Conservation (phyloP, 2,797 vertebrate genomes). For the Enteromius afrohamiltoni region DNA sequence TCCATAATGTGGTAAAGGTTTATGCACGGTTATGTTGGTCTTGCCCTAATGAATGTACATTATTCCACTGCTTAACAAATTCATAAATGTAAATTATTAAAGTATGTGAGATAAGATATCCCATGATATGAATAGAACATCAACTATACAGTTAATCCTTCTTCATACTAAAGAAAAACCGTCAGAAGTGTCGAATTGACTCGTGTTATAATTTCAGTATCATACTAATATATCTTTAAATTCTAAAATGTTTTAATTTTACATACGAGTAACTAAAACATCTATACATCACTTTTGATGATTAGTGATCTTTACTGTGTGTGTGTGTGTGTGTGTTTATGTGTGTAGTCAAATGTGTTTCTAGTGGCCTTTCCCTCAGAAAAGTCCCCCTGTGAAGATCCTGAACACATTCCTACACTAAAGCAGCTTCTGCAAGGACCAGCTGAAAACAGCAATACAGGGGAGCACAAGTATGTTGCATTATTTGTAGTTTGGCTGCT, state of each 20-base stretch:
- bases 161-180: not conserved
- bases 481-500: not conserved
- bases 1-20: constrained; percentile 68
- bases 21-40: not conserved
- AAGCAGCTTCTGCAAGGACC: constrained; percentile 69
- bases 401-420: constrained; percentile 69
- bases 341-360: constrained; percentile 69
- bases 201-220: not conserved
- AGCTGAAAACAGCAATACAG: constrained; percentile 40
- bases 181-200: not conserved
- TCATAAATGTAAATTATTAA: too few species aligned
- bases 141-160: not conserved
- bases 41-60: not conserved
- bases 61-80: not conserved
- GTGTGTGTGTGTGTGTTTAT: constrained; percentile 12
- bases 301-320: constrained; percentile 12
- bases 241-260: not conserved
- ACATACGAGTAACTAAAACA: not conserved
- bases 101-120: not conserved
- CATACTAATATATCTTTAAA: not conserved
- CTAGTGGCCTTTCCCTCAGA: constrained; percentile 71
- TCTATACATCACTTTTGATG: not conserved
- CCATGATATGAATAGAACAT: not conserved
- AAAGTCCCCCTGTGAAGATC: constrained; percentile 56
- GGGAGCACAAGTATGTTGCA: constrained; percentile 34